Conservation (phyloP, 2,888 invertebrate genomes). For the Calameuta pallipes region DNA sequence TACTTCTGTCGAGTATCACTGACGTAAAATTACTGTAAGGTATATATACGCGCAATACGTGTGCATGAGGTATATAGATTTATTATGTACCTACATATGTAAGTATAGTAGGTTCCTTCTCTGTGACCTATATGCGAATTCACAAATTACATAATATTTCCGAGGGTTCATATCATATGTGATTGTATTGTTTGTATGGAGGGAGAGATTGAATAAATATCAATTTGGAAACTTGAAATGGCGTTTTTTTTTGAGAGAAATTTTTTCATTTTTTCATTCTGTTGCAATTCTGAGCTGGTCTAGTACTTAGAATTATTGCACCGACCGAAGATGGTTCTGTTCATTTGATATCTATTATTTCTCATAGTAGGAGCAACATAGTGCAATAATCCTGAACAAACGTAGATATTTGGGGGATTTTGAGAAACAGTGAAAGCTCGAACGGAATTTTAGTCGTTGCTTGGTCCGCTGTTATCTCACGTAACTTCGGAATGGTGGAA, state of each 20-base stretch:
- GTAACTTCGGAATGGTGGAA: not conserved
- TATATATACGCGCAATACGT: not conserved
- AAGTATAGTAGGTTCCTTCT: not conserved
- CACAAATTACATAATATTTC: not conserved
- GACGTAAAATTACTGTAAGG: not conserved
- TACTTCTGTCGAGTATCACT: not conserved
- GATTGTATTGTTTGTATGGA: not conserved
- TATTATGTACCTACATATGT: not conserved
- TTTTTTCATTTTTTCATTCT: too few relatives aligned
- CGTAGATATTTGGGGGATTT: too few relatives aligned
- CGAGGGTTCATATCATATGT: not conserved
- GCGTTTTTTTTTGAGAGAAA: too few relatives aligned
- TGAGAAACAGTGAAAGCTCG: too few relatives aligned
- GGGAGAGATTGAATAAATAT: not conserved
- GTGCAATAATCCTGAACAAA: too few relatives aligned
- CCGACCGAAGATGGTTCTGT: too few relatives aligned
- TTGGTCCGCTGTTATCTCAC: not conserved
- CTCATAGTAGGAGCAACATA: too few relatives aligned
- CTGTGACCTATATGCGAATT: not conserved
- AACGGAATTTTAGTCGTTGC: not conserved
- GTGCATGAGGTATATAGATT: not conserved
- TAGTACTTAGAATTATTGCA: too few relatives aligned
- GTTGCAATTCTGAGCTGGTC: too few relatives aligned
- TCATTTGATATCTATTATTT: too few relatives aligned
- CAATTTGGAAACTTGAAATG: not conserved